Evolutionary conservation across 2,888 invertebrate genomes (phyloP), one percentile per base, ranked within the genome.

Genomic region (Allacma fusca): DNA sequence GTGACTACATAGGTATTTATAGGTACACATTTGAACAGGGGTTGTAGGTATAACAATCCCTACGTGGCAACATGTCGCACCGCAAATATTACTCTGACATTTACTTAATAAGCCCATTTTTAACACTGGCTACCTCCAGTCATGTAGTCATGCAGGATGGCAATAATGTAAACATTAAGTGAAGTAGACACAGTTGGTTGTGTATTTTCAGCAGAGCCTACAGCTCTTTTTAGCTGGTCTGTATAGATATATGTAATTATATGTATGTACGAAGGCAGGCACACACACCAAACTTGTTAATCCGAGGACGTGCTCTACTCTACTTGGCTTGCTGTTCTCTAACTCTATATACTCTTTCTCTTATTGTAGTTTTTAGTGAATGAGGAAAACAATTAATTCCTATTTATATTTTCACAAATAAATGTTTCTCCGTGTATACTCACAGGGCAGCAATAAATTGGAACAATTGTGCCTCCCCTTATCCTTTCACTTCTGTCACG

Each of bases 11-110:
- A n/a, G n/a, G 9, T 34, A 34, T 34, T 34, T 34, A 4, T 9
- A 34, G 34, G 9, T 34, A 50, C 50, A 50, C 50, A 50, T 50
- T 50, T 50, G 19, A 34, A n/a, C 40, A 40, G 40, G 5, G 5
- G 40, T 40, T 40, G 40, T n/a, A n/a, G n/a, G n/a, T 50, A 16
- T 50, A 50, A 50, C 19, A n/a, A 13, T 16, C n/a, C n/a, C 50
- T 50, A 50, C n/a, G 50, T 50, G 50, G 50, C 50, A 50, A 50
- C 50, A 50, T 50, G 50, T 50, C 50, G 50, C 50, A 50, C 50
- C 50, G 50, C 50, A 50, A 50, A 50, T n/a, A 50, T 50, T 50
- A 50, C 50, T 50, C 50, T 50, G 50, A 50, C 50, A 50, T 50
- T 50, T 50, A 50, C 50, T 50, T 50, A 50, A 50, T 50, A 50